These are phyloP conservation scores for Spinibarbus caldwelli DNA, from an alignment of 2,797 vertebrate species.

Conservation along the genomic window DNA sequence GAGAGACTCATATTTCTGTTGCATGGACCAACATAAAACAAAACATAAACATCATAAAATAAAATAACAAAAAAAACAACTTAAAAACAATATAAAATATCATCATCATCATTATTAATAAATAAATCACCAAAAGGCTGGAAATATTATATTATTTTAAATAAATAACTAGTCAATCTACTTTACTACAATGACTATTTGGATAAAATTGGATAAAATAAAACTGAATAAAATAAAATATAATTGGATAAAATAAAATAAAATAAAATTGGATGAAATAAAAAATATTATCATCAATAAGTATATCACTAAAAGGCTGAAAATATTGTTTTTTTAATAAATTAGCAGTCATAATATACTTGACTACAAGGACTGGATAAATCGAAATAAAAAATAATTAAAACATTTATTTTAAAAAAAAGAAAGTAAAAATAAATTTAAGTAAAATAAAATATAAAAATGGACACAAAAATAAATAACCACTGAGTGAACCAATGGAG, in stretches of 20 bases:
- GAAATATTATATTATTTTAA: too few relatives aligned
- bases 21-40: background rate
- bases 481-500: background rate
- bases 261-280: too few relatives aligned
- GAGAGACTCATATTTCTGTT: background rate
- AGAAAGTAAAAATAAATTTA: background rate
- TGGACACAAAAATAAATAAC: background rate
- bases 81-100: too few relatives aligned
- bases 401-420: too few relatives aligned
- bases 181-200: too few relatives aligned
- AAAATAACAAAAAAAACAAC: too few relatives aligned
- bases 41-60: background rate
- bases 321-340: background rate
- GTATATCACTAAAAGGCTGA: background rate
- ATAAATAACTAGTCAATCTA: too few relatives aligned
- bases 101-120: too few relatives aligned
- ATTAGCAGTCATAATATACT: background rate
- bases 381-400: background rate
- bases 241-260: too few relatives aligned
- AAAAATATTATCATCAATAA: background rate
- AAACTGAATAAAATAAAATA: too few relatives aligned
- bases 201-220: too few relatives aligned
- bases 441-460: background rate
- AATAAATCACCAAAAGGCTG: too few relatives aligned
- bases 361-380: background rate